Evolutionary conservation across 2,888 invertebrate genomes (phyloP).

Genomic region (Eupithecia tripunctaria): DNA sequence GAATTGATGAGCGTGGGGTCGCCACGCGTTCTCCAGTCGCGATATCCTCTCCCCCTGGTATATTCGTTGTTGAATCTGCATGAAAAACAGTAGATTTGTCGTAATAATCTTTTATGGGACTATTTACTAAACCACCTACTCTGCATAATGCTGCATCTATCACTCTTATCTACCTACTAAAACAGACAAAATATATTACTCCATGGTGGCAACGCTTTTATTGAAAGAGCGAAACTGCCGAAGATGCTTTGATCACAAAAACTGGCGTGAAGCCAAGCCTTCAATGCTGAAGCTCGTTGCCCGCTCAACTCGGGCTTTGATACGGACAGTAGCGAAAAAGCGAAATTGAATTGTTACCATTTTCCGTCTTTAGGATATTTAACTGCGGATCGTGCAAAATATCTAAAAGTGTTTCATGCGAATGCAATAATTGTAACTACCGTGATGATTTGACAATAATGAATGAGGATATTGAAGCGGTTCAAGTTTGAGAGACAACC

Average conservation of each 20-base stretch:
- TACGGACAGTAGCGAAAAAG: conserved; percentile 78
- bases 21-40: conserved; percentile 88
- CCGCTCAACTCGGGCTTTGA: conserved; percentile 68
- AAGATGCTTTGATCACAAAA: conserved; percentile 68
- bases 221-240: conserved; percentile 71
- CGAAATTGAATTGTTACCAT: conserved; percentile 84
- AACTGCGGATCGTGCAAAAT: conserved; percentile 73
- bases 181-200: conserved; percentile 60
- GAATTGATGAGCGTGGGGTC: conserved; percentile 90
- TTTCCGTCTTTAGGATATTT: conserved; percentile 77
- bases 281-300: conserved; percentile 73
- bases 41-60: conserved; percentile 86
- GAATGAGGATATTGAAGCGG: conserved; percentile 60
- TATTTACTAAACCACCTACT: conserved; percentile 37
- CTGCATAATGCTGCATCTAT: conserved; percentile 41
- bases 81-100: conserved; percentile 56
- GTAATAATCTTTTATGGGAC: conserved; percentile 3
- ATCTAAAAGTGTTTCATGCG: conserved; percentile 72
- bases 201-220: conserved; percentile 59
- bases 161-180: conserved; percentile 62
- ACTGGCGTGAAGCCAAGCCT: conserved; percentile 76
- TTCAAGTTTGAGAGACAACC: conserved; percentile 40
- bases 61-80: conserved; percentile 85
- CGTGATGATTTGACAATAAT: conserved; percentile 66
- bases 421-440: conserved; percentile 76